Evolutionary conservation across 2,797 vertebrate genomes (phyloP).

Genomic region (Ctenopoma multispine): DNA sequence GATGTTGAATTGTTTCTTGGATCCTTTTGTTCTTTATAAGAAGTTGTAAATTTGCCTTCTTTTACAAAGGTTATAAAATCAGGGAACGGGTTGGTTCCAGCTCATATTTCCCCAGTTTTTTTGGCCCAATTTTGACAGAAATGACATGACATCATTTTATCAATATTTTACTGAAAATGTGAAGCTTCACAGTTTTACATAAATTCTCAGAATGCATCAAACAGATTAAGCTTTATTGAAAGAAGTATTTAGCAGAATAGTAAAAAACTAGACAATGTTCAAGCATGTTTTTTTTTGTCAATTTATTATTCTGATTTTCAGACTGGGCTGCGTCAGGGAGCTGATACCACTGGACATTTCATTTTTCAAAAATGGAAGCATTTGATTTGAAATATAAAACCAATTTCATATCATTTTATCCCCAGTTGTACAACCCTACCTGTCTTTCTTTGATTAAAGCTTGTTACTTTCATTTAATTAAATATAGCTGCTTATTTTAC

Average conservation of each 20-base stretch:
- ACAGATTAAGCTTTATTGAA: neutral
- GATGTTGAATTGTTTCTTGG: slow-evolving; percentile 67
- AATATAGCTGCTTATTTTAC: slow-evolving; percentile 48
- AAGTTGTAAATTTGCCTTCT: slow-evolving; percentile 82
- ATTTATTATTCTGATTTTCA: neutral
- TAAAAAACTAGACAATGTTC: too few species aligned
- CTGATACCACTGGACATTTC: neutral
- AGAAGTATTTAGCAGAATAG: neutral
- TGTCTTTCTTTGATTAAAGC: slow-evolving; percentile 18
- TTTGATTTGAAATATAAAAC: neutral
- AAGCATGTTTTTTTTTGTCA: neutral
- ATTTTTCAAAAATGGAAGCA: neutral
- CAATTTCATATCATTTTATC: too few species aligned
- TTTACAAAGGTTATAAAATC: slow-evolving; percentile 84
- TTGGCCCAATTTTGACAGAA: slow-evolving; percentile 67
- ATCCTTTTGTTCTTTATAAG: slow-evolving; percentile 83
- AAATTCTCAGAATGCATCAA: neutral
- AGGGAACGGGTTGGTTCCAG: slow-evolving; percentile 81
- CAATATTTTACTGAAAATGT: slow-evolving; percentile 13
- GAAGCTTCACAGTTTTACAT: neutral
- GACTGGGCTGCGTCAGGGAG: neutral
- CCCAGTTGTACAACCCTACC: slow-evolving; percentile 14
- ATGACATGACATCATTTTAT: neutral
- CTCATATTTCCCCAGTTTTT: slow-evolving; percentile 68
- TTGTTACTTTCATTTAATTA: slow-evolving; percentile 53